Percentiles rank a stretch among this genome's conserved stretches.
Conservation (phyloP, 2,113 vertebrate genomes). For the Halichoeres trimaculatus region DNA sequence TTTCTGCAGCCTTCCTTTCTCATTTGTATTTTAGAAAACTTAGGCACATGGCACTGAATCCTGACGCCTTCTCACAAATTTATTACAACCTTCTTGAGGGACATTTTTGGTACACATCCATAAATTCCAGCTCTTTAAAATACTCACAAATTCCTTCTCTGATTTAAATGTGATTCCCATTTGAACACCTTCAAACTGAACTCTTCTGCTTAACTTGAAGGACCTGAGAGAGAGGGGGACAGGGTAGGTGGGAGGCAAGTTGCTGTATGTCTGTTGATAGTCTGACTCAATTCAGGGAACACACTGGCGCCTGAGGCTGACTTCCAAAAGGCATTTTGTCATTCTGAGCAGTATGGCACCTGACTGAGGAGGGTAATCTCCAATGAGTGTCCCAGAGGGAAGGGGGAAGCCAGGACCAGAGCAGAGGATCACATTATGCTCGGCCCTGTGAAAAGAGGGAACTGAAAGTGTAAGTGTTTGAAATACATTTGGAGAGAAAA, state of each 20-base stretch:
- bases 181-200: conserved; percentile 34
- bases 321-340: conserved; percentile 78
- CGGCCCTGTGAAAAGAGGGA: conserved; percentile 39
- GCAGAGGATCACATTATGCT: conserved; percentile 47
- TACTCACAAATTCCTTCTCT: conserved; percentile 14
- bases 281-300: conserved; percentile 72
- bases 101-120: no score
- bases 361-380: no score
- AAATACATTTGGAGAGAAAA: conserved; percentile 76
- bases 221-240: background rate
- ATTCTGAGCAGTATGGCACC: conserved; percentile 67
- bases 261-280: conserved; percentile 66
- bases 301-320: conserved; percentile 67
- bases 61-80: conserved; percentile 23
- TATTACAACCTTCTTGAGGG: conserved; percentile 35
- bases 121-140: no score
- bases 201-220: conserved; percentile 45
- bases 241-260: conserved; percentile 12
- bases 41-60: conserved; percentile 18
- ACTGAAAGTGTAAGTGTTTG: conserved; percentile 70
- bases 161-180: conserved; percentile 39
- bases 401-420: no score
- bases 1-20: no score
- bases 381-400: no score
- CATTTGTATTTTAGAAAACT: no score